phyloP scores from a whole-genome alignment of 2,113 vertebrate species.

The Rousettus leschenaultii region DNA sequence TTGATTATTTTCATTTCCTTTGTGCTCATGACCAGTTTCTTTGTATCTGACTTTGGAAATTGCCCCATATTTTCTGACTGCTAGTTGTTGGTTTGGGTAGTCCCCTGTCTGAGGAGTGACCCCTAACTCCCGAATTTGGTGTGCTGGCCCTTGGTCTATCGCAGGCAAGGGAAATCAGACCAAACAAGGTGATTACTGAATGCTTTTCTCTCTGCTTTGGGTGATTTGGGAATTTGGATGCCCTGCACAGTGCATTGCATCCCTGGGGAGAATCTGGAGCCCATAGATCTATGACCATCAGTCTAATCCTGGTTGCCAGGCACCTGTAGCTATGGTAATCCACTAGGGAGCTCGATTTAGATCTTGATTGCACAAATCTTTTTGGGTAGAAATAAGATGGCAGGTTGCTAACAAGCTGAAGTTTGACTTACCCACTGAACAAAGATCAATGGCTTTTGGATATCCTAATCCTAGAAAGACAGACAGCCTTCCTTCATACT shows the following conservation, averaged over 20 bases:
- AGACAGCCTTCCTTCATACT: not conserved
- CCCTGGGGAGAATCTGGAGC: not conserved
- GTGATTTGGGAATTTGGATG: not conserved
- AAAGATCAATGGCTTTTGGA: not conserved
- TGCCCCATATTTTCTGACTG: not conserved
- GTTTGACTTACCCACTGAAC: not conserved
- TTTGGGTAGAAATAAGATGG: not conserved
- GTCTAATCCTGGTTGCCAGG: conserved; percentile 51
- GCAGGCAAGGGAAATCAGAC: not conserved
- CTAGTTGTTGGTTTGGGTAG: not conserved
- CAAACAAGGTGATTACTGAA: not conserved
- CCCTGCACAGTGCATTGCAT: not conserved
- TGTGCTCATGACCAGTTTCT: not conserved
- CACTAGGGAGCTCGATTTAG: not conserved
- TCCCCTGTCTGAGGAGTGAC: not conserved
- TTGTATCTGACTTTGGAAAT: not conserved
- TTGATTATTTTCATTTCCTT: not conserved
- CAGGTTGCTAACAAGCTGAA: not conserved
- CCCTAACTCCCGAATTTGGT: not conserved
- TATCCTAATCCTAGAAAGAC: not conserved
- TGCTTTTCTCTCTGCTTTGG: not conserved
- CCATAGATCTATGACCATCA: not conserved
- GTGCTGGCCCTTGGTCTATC: not conserved
- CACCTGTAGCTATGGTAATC: conserved; percentile 54
- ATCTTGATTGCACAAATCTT: not conserved